Evolutionary conservation across 2,113 vertebrate species (phyloP).

Genomic region (Protomyctophum bolini): DNA sequence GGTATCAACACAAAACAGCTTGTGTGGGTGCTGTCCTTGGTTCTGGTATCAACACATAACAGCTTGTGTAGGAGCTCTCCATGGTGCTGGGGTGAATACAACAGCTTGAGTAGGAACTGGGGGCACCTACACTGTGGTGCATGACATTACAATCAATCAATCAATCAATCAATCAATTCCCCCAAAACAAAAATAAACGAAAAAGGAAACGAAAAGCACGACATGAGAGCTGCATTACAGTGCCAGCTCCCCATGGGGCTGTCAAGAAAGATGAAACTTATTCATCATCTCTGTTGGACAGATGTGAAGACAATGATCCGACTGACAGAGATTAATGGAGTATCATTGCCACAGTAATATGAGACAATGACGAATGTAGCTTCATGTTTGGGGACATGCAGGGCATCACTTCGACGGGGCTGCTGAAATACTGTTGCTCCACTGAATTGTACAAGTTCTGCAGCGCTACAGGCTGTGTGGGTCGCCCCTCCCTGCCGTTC

Average conservation of each 20-base stretch:
- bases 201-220: neutral
- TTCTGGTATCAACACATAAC: neutral
- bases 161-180: too few species aligned
- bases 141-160: too few species aligned
- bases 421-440: conserved; percentile 43
- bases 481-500: neutral
- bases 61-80: conserved; percentile 17
- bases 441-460: conserved; percentile 36
- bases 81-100: conserved; percentile 10
- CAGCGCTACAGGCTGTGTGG: conserved; percentile 8
- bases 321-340: conserved; percentile 67
- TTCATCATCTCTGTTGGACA: conserved; percentile 55
- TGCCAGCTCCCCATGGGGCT: conserved; percentile 46
- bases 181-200: too few species aligned
- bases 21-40: conserved; percentile 29
- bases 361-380: conserved; percentile 55
- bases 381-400: conserved; percentile 51
- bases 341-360: conserved; percentile 52
- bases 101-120: too few species aligned
- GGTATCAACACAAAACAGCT: neutral
- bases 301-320: conserved; percentile 64
- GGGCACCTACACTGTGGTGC: too few species aligned
- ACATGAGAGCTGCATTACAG: conserved; percentile 36
- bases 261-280: conserved; percentile 40
- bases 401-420: conserved; percentile 34